Conservation (phyloP, 2,888 invertebrate species). For the Phortica magna region DNA sequence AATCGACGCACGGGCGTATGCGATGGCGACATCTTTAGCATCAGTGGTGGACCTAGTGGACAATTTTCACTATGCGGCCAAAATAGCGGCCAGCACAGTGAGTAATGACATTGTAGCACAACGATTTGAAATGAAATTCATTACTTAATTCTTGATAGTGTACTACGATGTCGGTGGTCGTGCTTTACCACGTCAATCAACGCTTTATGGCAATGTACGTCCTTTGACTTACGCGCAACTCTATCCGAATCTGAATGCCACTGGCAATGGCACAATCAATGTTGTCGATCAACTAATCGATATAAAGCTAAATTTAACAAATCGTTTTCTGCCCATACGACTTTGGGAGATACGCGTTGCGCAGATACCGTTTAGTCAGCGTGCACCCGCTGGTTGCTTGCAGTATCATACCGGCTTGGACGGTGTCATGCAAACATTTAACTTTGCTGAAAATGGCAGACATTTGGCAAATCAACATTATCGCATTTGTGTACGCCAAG, state of each 20-base stretch:
- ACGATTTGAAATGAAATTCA: neutral
- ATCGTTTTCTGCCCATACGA: constrained; percentile 83
- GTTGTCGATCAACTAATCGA: constrained; percentile 62
- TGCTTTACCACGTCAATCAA: constrained; percentile 62
- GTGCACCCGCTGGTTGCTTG: constrained; percentile 87
- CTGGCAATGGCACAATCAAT: constrained; percentile 40
- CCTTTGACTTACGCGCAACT: constrained; percentile 54
- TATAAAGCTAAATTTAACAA: constrained; percentile 80
- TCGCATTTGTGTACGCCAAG: constrained; percentile 86
- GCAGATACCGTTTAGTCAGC: constrained; percentile 87
- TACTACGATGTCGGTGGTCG: constrained; percentile 76
- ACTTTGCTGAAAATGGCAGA: constrained; percentile 89
- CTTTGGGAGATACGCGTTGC: constrained; percentile 88
- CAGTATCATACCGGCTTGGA: constrained; percentile 84
- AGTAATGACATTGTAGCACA: too few species aligned
- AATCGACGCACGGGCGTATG: constrained; percentile 88
- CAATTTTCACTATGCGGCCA: constrained; percentile 86
- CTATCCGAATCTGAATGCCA: constrained; percentile 50
- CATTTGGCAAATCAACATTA: constrained; percentile 89
- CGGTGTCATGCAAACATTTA: constrained; percentile 85
- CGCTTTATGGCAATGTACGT: constrained; percentile 61
- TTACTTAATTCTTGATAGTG: constrained; percentile 57
- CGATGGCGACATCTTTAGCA: constrained; percentile 85
- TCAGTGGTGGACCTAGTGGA: constrained; percentile 80
- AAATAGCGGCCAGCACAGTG: constrained; percentile 91